phyloP scores from a whole-genome alignment of 2,888 invertebrate species.

The Nomada flava region DNA sequence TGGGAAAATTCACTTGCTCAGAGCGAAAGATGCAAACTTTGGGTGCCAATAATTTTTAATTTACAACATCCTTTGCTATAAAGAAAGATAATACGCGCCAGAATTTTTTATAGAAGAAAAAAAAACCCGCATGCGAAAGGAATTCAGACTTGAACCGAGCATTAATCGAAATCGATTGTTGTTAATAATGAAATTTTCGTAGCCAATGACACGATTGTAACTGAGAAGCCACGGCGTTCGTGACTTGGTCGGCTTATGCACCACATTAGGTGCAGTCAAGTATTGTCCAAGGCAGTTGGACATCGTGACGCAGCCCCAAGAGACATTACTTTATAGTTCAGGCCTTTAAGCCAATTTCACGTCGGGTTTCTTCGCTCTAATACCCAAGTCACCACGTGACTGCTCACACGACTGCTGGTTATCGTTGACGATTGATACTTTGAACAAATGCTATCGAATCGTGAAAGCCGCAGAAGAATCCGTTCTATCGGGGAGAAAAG shows the following conservation, averaged over 20 bases:
- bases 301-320: slow-evolving; percentile 51
- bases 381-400: slow-evolving; percentile 71
- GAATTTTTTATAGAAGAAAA: neutral
- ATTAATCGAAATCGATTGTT: slow-evolving; percentile 34
- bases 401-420: slow-evolving; percentile 53
- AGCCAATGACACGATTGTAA: slow-evolving; percentile 40
- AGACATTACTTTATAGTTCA: slow-evolving; percentile 63
- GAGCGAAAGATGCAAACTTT: too few relatives aligned
- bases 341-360: slow-evolving; percentile 77
- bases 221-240: slow-evolving; percentile 56
- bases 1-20: too few relatives aligned
- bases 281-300: slow-evolving; percentile 57
- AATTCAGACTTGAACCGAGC: neutral
- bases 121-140: neutral
- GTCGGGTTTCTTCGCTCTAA: slow-evolving; percentile 77
- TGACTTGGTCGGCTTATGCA: slow-evolving; percentile 57
- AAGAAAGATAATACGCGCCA: too few relatives aligned
- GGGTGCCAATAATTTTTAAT: too few relatives aligned
- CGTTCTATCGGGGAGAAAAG: slow-evolving; percentile 26
- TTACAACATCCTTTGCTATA: too few relatives aligned
- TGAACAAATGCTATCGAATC: slow-evolving; percentile 47
- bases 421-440: slow-evolving; percentile 59
- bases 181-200: slow-evolving; percentile 43
- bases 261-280: slow-evolving; percentile 40
- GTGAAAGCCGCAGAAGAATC: slow-evolving; percentile 22